Evolutionary conservation across 1,140 invertebrate species (phyloP), one percentile per base, ranked within the genome.

Genomic region (Cotesia glomerata): DNA sequence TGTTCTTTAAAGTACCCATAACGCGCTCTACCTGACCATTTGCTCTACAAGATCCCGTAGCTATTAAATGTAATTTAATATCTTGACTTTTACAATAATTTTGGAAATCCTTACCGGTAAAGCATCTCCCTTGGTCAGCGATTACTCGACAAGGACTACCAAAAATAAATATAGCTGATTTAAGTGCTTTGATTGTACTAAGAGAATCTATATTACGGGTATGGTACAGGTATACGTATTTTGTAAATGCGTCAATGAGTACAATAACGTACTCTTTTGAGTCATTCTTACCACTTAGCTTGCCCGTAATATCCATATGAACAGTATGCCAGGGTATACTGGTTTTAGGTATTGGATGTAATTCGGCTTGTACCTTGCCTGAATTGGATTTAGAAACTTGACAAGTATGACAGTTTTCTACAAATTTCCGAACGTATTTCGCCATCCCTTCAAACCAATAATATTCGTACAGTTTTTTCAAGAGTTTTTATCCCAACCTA

Each of bases 231-330:
- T 56, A 51, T 5, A 69, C 67, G 39, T 63, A 74, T 65, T 74
- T 73, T 3, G 81, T 83, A 69, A 77, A 87, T 0, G 81, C 78
- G 65, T 87, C 85, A 5, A 85, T 71, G 0, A 79, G 71, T 0
- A 83, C 81, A 32, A 86, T 74, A 11, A 77, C 58, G 56, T 79
- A 69, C 66, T 81, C 49, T 70, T 80, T 65, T 71, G 18, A 26
- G 45, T 72, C 45, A 45, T 51, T 76, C 26, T 76, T 71, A 2
- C 72, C 65, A 35, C 72, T 67, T 39, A 76, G 78, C 51, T 78
- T 77, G 26, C 79, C 75, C 2, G 77, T 54, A 35, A 74, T 73
- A 62, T 82, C 80, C 3, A 76, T 73, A 67, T 82, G 78, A 26
- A 82, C 3, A 3, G 82, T 83, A 45, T 84, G 79, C 45, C 79